phyloP scores from a whole-genome alignment of 1,140 invertebrate genomes.

The Lordiphosa mommai region DNA sequence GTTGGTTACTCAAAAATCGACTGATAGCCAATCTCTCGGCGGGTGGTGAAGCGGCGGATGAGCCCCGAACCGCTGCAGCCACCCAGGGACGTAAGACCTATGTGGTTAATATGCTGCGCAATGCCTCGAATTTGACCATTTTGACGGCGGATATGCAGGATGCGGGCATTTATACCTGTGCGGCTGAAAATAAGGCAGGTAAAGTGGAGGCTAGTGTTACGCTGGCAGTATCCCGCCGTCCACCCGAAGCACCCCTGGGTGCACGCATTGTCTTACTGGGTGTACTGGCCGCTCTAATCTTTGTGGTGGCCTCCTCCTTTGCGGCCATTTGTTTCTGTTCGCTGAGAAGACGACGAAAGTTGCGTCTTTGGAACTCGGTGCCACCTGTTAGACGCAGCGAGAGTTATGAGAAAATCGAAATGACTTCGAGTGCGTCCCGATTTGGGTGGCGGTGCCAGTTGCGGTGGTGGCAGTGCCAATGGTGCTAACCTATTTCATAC shows the following conservation, averaged over 20 bases:
- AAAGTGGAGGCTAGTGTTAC: slow-evolving; percentile 86
- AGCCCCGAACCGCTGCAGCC: slow-evolving; percentile 62
- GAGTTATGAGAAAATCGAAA: slow-evolving; percentile 88
- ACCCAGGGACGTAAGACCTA: slow-evolving; percentile 81
- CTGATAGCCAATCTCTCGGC: slow-evolving; percentile 75
- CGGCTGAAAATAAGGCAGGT: slow-evolving; percentile 89
- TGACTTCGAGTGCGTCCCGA: slow-evolving; percentile 80
- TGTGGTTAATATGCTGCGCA: slow-evolving; percentile 80
- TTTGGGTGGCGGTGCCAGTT: slow-evolving; percentile 79
- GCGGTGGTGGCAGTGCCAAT: slow-evolving; percentile 72
- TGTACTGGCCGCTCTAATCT: slow-evolving; percentile 82
- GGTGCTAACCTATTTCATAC: slow-evolving; percentile 63
- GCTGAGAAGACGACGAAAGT: slow-evolving; percentile 79
- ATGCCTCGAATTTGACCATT: slow-evolving; percentile 86
- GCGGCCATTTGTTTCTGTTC: slow-evolving; percentile 83
- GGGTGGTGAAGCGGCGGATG: slow-evolving; percentile 34
- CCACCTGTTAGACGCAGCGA: slow-evolving; percentile 81
- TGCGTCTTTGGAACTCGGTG: slow-evolving; percentile 76
- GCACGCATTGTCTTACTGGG: slow-evolving; percentile 82
- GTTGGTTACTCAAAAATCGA: slow-evolving; percentile 80
- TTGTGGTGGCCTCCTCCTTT: slow-evolving; percentile 82
- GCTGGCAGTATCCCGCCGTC: slow-evolving; percentile 83
- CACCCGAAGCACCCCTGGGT: slow-evolving; percentile 80
- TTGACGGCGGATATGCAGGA: slow-evolving; percentile 85
- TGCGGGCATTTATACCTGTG: slow-evolving; percentile 86